These are phyloP conservation scores for Drosophila dunni DNA, from an alignment of 1,140 invertebrate genomes.

Conservation along the genomic window DNA sequence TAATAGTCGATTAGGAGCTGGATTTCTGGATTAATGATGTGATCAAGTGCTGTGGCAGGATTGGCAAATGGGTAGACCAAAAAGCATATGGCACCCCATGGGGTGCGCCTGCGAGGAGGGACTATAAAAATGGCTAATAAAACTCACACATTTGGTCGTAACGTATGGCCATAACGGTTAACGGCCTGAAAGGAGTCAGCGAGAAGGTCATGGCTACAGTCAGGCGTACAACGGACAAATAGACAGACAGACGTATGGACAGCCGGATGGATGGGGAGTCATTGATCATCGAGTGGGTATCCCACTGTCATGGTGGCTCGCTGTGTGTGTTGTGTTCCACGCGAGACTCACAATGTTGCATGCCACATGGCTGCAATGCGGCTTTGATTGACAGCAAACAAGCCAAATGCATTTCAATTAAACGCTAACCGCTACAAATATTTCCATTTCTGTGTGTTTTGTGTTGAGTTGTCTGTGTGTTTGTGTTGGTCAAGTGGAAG, in stretches of 20 bases:
- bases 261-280: slow-evolving; percentile 9
- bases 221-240: no score
- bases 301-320: slow-evolving; percentile 11
- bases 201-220: background rate
- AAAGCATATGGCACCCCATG: slow-evolving; percentile 10
- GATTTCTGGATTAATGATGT: slow-evolving; percentile 10
- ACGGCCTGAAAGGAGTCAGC: slow-evolving; percentile 6
- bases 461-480: background rate
- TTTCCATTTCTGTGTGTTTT: slow-evolving; percentile 64
- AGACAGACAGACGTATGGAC: background rate
- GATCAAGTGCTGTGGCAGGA: slow-evolving; percentile 26
- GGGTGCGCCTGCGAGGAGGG: slow-evolving; percentile 8
- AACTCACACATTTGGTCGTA: slow-evolving; percentile 23
- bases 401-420: slow-evolving; percentile 83
- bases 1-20: background rate
- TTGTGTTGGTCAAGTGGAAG: slow-evolving; percentile 62
- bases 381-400: slow-evolving; percentile 75
- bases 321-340: background rate
- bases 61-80: slow-evolving; percentile 32
- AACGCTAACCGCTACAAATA: slow-evolving; percentile 83
- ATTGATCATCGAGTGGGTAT: slow-evolving; percentile 14
- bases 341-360: background rate
- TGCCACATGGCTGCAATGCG: slow-evolving; percentile 33
- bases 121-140: slow-evolving; percentile 31
- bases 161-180: slow-evolving; percentile 31